Conservation (phyloP, 2,113 vertebrate species). For the Oncorhynchus nerka region DNA sequence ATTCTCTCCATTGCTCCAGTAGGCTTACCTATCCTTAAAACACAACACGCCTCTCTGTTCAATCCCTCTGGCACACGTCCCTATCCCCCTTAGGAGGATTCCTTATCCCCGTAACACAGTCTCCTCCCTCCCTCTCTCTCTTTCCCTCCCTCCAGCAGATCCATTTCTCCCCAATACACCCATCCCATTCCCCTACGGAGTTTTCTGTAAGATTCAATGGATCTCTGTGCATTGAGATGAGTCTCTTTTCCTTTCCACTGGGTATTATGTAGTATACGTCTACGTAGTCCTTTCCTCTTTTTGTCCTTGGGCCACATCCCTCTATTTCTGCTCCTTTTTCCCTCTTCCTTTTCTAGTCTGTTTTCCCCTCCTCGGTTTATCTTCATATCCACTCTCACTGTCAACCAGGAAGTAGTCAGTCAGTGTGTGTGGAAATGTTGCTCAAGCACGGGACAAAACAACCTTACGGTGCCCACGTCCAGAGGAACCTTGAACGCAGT, state of each 20-base stretch:
- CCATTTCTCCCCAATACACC: conserved; percentile 40
- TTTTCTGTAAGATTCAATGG: not conserved
- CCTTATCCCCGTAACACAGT: not conserved
- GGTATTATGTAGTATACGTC: not conserved
- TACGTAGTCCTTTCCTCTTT: too few species aligned
- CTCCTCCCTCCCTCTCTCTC: conserved; percentile 16
- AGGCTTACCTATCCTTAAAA: not conserved
- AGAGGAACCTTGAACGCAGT: not conserved
- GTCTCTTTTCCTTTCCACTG: not conserved
- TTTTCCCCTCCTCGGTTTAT: not conserved
- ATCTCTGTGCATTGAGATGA: not conserved
- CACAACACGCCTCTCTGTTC: conserved; percentile 19
- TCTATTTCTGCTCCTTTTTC: not conserved
- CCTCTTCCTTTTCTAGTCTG: not conserved
- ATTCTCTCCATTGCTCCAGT: not conserved
- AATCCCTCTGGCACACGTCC: not conserved
- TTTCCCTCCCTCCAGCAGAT: conserved; percentile 30
- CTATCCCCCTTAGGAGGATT: not conserved
- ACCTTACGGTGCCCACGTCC: too few species aligned
- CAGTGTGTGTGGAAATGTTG: not conserved
- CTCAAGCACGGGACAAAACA: not conserved
- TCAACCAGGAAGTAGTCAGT: conserved; percentile 8
- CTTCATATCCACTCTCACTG: not conserved
- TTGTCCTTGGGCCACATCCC: not conserved
- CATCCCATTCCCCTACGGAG: conserved; percentile 13